Conservation (phyloP, 2,888 invertebrate genomes). For the Heliconius erato region DNA sequence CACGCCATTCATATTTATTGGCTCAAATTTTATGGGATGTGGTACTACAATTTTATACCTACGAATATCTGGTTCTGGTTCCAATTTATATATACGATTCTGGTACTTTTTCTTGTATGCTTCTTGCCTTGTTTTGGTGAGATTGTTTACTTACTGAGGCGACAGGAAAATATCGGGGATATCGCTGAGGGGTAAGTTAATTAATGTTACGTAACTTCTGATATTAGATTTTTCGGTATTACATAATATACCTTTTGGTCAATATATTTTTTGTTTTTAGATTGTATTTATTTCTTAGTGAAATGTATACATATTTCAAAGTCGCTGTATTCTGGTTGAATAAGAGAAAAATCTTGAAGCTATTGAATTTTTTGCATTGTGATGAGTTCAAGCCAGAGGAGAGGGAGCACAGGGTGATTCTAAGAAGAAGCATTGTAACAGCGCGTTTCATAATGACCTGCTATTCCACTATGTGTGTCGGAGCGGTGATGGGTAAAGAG, state of each 20-base stretch:
- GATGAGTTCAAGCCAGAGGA: slow-evolving; percentile 77
- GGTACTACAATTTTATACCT: slow-evolving; percentile 74
- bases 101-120: slow-evolving; percentile 80
- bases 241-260: too few relatives aligned
- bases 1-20: slow-evolving; percentile 81
- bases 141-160: slow-evolving; percentile 89
- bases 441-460: slow-evolving; percentile 79
- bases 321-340: slow-evolving; percentile 79
- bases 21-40: slow-evolving; percentile 83
- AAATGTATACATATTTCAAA: slow-evolving; percentile 83
- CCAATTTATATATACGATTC: slow-evolving; percentile 68
- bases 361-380: slow-evolving; percentile 74
- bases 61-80: slow-evolving; percentile 71
- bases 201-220: neutral
- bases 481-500: slow-evolving; percentile 78
- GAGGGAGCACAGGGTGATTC: slow-evolving; percentile 71
- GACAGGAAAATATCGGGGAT: slow-evolving; percentile 87
- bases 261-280: slow-evolving; percentile 65
- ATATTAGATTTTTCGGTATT: neutral
- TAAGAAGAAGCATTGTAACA: slow-evolving; percentile 72
- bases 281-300: slow-evolving; percentile 80
- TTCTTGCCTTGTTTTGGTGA: slow-evolving; percentile 85
- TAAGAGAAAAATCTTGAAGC: slow-evolving; percentile 71
- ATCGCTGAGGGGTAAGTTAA: slow-evolving; percentile 81
- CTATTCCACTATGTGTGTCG: slow-evolving; percentile 80